Evolutionary conservation across 2,113 vertebrate species (phyloP).

Genomic region (Seriola rivoliana): DNA sequence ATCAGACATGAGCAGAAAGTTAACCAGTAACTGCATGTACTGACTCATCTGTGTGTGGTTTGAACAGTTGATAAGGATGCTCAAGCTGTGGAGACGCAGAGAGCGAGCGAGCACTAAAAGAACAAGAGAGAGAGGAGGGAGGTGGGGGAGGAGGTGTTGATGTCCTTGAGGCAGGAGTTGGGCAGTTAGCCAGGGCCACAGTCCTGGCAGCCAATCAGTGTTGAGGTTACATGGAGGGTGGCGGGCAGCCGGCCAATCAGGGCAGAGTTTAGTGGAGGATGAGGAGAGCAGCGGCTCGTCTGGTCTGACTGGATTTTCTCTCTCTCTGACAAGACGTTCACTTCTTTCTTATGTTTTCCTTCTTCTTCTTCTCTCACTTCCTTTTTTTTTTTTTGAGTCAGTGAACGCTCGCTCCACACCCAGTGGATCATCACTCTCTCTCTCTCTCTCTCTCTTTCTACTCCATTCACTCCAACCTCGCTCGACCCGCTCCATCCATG

Average conservation of each 20-base stretch:
- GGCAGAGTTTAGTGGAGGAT: constrained; percentile 30
- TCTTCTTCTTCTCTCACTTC: constrained; percentile 49
- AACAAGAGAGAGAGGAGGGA: constrained; percentile 8
- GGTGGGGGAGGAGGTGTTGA: constrained; percentile 12
- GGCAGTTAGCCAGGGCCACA: constrained; percentile 31
- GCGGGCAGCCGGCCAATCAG: constrained; percentile 53
- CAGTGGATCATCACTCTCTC: background rate
- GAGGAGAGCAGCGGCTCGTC: constrained; percentile 62
- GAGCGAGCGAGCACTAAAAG: background rate
- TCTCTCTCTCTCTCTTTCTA: background rate
- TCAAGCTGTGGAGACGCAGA: background rate
- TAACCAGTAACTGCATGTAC: constrained; percentile 49
- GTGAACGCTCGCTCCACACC: background rate
- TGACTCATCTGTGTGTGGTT: constrained; percentile 51
- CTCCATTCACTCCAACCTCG: background rate
- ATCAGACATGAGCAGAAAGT: constrained; percentile 43
- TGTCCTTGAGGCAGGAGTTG: constrained; percentile 59
- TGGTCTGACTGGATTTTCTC: constrained; percentile 75
- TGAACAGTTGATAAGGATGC: constrained; percentile 57
- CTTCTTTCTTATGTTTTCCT: constrained; percentile 28
- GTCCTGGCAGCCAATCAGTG: constrained; percentile 52
- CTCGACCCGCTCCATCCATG: constrained; percentile 21
- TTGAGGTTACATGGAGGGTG: background rate
- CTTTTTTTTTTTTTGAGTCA: constrained; percentile 29
- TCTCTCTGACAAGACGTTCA: constrained; percentile 14